A percentile compares a stretch with the other conserved stretches of the same genome.
Conservation (phyloP, 2,797 vertebrate species). For the Anableps anableps region DNA sequence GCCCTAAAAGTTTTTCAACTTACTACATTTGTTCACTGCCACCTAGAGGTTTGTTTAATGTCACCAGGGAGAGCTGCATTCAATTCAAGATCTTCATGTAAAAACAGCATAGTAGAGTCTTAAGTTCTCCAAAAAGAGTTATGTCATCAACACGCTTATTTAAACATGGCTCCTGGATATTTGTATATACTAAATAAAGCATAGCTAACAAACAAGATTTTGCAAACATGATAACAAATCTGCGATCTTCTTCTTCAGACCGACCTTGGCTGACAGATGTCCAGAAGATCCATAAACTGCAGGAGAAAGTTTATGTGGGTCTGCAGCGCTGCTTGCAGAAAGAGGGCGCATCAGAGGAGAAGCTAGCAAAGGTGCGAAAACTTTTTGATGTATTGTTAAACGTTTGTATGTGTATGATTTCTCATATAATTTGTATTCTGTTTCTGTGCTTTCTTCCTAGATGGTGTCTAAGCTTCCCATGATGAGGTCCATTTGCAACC, state of each 20-base stretch:
- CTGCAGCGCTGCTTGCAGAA: slow-evolving; percentile 89
- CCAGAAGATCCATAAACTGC: slow-evolving; percentile 89
- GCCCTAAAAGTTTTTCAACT: background rate
- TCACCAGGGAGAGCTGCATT: background rate
- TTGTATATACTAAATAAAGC: background rate
- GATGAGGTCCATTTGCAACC: slow-evolving; percentile 93
- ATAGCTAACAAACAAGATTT: background rate
- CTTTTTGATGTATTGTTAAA: background rate
- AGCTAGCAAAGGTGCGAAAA: slow-evolving; percentile 86
- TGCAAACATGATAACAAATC: background rate
- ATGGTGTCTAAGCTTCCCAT: slow-evolving; percentile 90
- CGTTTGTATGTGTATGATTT: background rate
- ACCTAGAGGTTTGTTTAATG: background rate
- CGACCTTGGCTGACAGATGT: slow-evolving; percentile 89
- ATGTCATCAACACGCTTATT: background rate
- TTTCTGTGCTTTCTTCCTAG: slow-evolving; percentile 64
- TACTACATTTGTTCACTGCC: background rate
- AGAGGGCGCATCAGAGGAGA: slow-evolving; percentile 85
- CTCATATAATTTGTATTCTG: slow-evolving; percentile 2
- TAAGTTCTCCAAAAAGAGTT: background rate
- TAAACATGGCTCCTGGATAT: background rate
- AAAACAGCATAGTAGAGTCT: background rate
- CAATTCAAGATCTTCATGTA: background rate
- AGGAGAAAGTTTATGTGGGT: slow-evolving; percentile 89
- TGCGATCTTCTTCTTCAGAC: slow-evolving; percentile 71